Evolutionary conservation across 1,140 invertebrate genomes (phyloP).

Genomic region (Drosophila fuyamai): DNA sequence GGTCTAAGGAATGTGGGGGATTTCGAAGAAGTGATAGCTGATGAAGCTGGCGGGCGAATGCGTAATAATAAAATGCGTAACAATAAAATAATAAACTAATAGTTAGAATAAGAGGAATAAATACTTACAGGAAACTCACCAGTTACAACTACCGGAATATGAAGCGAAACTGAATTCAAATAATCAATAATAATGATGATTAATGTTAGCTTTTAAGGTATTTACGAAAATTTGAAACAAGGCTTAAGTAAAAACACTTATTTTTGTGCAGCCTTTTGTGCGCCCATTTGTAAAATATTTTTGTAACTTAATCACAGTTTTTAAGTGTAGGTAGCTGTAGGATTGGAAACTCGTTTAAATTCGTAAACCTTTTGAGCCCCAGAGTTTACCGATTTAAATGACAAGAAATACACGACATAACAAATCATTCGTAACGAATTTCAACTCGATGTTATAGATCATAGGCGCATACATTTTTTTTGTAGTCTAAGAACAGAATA

Average conservation of each 20-base stretch:
- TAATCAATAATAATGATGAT: neutral
- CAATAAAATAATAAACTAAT: constrained; percentile 18
- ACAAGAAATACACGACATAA: constrained; percentile 14
- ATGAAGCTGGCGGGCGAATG: neutral
- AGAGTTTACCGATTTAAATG: constrained; percentile 81
- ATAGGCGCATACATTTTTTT: constrained; percentile 13
- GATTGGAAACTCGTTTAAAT: constrained; percentile 67
- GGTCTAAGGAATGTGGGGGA: neutral
- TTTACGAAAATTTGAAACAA: constrained; percentile 6
- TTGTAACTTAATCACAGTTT: constrained; percentile 15
- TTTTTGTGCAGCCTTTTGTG: constrained; percentile 22
- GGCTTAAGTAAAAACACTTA: neutral
- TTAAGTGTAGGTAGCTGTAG: constrained; percentile 50
- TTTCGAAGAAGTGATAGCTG: constrained; percentile 16
- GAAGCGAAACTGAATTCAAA: neutral
- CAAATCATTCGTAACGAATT: constrained; percentile 51
- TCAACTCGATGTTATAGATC: constrained; percentile 23
- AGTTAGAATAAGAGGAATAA: neutral
- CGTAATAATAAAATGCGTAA: constrained; percentile 20
- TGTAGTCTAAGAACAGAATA: constrained; percentile 19
- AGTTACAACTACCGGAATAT: constrained; percentile 1
- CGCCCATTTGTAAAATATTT: constrained; percentile 36
- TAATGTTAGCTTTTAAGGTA: constrained; percentile 1
- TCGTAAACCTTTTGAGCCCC: constrained; percentile 80
- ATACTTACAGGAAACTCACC: constrained; percentile 30